These are phyloP conservation scores for Tenodera sinensis DNA, from an alignment of 2,888 invertebrate genomes.

Conservation along the genomic window DNA sequence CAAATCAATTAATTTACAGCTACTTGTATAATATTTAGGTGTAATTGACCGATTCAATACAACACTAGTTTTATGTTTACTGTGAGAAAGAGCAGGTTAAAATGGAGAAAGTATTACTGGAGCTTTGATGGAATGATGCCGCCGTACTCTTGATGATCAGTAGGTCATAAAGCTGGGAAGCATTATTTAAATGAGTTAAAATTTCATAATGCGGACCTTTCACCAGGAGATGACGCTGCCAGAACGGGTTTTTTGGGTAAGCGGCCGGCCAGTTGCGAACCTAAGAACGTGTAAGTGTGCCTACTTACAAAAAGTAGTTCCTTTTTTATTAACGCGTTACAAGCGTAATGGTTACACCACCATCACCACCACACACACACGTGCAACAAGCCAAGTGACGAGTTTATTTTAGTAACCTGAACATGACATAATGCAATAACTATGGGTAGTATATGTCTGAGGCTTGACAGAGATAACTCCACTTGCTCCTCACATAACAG, in stretches of 20 bases:
- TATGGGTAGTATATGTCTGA: too few relatives aligned
- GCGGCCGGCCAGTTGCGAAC: neutral
- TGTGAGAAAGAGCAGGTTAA: too few relatives aligned
- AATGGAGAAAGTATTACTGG: neutral
- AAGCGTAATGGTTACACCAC: neutral
- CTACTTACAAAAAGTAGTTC: neutral
- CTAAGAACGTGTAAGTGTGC: neutral
- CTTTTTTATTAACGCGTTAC: neutral
- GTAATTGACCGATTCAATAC: too few relatives aligned
- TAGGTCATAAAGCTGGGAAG: neutral
- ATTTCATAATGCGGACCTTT: neutral
- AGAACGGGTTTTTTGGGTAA: neutral
- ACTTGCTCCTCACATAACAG: too few relatives aligned
- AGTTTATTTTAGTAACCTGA: neutral
- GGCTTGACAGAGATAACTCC: too few relatives aligned
- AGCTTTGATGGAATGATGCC: neutral
- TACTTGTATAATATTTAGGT: too few relatives aligned
- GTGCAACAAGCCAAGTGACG: neutral
- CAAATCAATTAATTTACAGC: too few relatives aligned
- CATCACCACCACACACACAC: too few relatives aligned
- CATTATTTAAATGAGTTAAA: neutral
- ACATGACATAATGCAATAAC: neutral
- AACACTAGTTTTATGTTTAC: too few relatives aligned
- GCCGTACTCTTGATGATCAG: neutral
- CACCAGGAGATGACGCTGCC: neutral